Evolutionary conservation across 2,113 vertebrate species (phyloP).

Genomic region (Anolis carolinensis): DNA sequence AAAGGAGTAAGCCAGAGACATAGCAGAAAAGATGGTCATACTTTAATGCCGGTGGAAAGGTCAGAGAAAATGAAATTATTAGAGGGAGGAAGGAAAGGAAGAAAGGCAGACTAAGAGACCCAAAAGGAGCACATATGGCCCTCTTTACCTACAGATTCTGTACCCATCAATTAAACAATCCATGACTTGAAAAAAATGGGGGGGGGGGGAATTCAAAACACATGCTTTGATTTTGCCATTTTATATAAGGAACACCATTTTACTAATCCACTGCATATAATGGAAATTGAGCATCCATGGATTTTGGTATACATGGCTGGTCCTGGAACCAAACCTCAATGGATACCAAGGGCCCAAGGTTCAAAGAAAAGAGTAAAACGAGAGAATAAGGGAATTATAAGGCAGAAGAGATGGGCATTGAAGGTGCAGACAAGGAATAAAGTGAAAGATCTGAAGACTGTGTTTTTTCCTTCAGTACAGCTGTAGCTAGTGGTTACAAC

Average conservation of each 20-base stretch:
- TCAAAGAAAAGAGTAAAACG: neutral
- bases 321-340: too few species aligned
- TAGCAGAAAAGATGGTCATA: neutral
- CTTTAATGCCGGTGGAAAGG: neutral
- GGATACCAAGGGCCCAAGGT: too few species aligned
- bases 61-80: neutral
- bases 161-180: too few species aligned
- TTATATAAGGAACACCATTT: too few species aligned
- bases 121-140: neutral
- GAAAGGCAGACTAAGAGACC: neutral
- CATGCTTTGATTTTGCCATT: too few species aligned
- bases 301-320: too few species aligned
- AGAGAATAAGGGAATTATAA: neutral
- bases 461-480: too few species aligned
- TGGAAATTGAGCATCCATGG: too few species aligned
- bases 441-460: neutral
- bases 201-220: too few species aligned
- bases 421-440: neutral
- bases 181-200: too few species aligned
- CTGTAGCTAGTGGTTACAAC: neutral
- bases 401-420: neutral
- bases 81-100: neutral
- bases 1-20: neutral
- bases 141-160: too few species aligned
- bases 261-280: too few species aligned